These are phyloP conservation scores for Caenorhabditis inopinata DNA, from an alignment of 1,140 invertebrate species.

Conservation along the genomic window DNA sequence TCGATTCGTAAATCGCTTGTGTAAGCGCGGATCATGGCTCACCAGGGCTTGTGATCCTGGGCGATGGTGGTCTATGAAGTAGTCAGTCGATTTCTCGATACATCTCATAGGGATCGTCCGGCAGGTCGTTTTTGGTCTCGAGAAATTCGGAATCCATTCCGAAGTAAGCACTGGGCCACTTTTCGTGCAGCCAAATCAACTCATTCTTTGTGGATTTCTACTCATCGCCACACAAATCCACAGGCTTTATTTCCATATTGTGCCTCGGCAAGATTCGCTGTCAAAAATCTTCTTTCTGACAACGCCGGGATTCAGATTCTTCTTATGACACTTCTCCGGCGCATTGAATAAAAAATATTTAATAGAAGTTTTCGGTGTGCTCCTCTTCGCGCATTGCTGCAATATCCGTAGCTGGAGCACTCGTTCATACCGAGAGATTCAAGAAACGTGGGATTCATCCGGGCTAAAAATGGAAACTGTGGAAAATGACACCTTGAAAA, in stretches of 20 bases:
- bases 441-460: background rate
- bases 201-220: constrained; percentile 74
- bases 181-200: constrained; percentile 67
- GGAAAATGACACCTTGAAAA: no score
- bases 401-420: background rate
- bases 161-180: constrained; percentile 82
- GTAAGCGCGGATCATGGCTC: no score
- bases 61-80: no score
- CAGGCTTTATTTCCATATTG: constrained; percentile 49
- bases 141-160: no score
- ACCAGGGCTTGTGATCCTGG: no score
- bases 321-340: constrained; percentile 64
- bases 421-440: background rate
- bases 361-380: background rate
- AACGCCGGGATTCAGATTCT: constrained; percentile 79
- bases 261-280: constrained; percentile 55
- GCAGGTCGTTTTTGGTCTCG: constrained; percentile 77
- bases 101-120: constrained; percentile 78
- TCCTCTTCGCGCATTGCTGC: background rate
- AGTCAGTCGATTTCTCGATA: no score
- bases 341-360: background rate
- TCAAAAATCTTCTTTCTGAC: constrained; percentile 68
- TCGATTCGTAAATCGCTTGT: no score
- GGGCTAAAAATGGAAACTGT: background rate
- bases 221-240: constrained; percentile 58